Base-by-base conservation (phyloP, 2,797 vertebrate genomes). In the Sarcophilus harrisii region DNA sequence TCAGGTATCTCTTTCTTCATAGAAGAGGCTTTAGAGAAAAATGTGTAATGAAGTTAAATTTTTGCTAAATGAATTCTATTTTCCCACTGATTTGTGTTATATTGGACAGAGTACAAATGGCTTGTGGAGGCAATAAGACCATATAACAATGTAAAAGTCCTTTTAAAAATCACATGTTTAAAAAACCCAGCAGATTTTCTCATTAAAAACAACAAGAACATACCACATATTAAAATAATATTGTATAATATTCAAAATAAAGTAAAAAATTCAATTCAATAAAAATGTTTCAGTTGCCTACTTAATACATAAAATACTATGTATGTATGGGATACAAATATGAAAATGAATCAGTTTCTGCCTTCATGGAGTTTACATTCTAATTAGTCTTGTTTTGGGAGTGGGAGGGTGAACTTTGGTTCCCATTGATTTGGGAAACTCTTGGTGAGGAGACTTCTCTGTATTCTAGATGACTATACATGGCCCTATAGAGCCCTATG, bases 1-100 rank as follows among this genome's bases (percentile, higher is more conserved):
- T 96, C 29, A 97, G 96, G 96, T 94, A 97, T 96, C 11, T 55
- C 96, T 97, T 49, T 73, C 91, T 96, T 96, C 97, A 97, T 95
- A 98, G 97, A 97, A 96, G 96, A 95, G 91, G 95, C 96, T 97
- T 97, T 96, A 93, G 62, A 98, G 96, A 94, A 96, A 96, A 98
- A 97, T 97, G 95, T 97, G 95, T 90, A 73, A 96, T 45, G 97
- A 97, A 97, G 97, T 96, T 87, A 97, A 97, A 98, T 98, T 98
- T 98, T 96, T 96, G 92, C 94, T 96, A 96, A 97, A 97, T 97
- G 97, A 97, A 97, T 97, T 81, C 62, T 92, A 95, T 96, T 97
- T 97, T 95, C 73, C 95, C 90, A 93, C 92, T 73, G 94, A 97
- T 95, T 97, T 94, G 94, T 73, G 97, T 96, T 97, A 96, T 92